Evolutionary conservation across 2,113 vertebrate species (phyloP).

Genomic region (Glareola pratincola): DNA sequence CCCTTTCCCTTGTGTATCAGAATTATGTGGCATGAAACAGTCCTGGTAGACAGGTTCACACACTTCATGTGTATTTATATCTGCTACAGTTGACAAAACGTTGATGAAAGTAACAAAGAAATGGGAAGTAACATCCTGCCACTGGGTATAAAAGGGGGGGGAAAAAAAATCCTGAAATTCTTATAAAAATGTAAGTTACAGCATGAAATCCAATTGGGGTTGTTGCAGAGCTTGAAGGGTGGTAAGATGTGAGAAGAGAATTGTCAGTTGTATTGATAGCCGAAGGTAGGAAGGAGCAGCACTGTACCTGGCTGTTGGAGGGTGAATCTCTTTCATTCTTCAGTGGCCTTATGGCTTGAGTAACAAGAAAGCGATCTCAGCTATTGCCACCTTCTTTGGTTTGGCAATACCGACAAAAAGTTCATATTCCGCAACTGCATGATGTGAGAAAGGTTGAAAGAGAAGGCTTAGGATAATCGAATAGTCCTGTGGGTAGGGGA

Average conservation of each 20-base stretch:
- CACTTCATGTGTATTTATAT: neutral
- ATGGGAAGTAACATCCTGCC: neutral
- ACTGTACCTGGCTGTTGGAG: neutral
- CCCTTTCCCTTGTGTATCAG: neutral
- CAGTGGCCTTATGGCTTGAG: neutral
- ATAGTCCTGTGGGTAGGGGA: neutral
- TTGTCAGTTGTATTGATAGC: neutral
- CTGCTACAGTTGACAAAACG: neutral
- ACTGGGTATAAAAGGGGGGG: neutral
- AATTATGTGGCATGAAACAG: neutral
- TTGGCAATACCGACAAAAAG: neutral
- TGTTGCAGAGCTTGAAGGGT: neutral
- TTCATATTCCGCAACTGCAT: neutral
- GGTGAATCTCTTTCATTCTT: neutral
- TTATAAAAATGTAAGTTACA: neutral
- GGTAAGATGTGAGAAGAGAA: neutral
- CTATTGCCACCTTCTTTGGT: neutral
- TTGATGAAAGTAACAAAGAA: neutral
- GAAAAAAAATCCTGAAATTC: accelerated
- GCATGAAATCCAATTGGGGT: neutral
- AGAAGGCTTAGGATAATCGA: neutral
- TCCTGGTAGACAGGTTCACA: neutral
- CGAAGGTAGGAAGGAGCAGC: neutral
- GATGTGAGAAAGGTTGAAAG: neutral
- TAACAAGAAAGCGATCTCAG: neutral